phyloP scores from a whole-genome alignment of 2,888 invertebrate species.

The Chirona hameri region DNA sequence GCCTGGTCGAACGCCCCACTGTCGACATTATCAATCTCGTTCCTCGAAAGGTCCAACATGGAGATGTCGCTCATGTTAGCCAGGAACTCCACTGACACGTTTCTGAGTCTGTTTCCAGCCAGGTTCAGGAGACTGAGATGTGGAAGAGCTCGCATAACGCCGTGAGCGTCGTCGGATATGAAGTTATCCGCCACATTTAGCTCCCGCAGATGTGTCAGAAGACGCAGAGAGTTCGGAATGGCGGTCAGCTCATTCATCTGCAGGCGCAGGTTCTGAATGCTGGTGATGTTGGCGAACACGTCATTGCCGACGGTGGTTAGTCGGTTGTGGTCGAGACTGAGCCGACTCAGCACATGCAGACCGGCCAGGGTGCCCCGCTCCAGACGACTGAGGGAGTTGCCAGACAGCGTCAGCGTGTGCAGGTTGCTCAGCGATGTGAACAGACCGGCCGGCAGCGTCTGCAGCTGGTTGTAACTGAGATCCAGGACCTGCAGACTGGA shows the following conservation, averaged over 20 bases:
- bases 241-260: constrained; percentile 78
- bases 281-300: constrained; percentile 85
- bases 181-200: constrained; percentile 89
- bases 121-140: constrained; percentile 55
- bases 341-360: constrained; percentile 74
- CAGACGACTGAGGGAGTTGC: constrained; percentile 77
- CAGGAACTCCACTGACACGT: constrained; percentile 50
- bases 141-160: constrained; percentile 77
- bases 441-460: constrained; percentile 78
- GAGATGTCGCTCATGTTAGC: constrained; percentile 51
- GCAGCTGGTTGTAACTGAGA: constrained; percentile 76
- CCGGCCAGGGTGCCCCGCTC: constrained; percentile 84
- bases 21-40: constrained; percentile 65
- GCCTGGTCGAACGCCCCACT: constrained; percentile 76
- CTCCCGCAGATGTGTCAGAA: constrained; percentile 78
- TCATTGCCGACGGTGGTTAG: constrained; percentile 79
- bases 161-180: constrained; percentile 72
- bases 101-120: constrained; percentile 46
- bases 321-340: constrained; percentile 81
- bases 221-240: constrained; percentile 74
- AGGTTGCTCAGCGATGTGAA: constrained; percentile 89
- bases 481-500: constrained; percentile 82
- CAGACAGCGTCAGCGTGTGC: constrained; percentile 79
- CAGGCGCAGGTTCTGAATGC: constrained; percentile 82
- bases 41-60: constrained; percentile 77